Percentiles rank a stretch among this genome's conserved stretches.
Evolutionary conservation across 2,797 vertebrate species (phyloP).

Genomic region (Lacerta viridis): DNA sequence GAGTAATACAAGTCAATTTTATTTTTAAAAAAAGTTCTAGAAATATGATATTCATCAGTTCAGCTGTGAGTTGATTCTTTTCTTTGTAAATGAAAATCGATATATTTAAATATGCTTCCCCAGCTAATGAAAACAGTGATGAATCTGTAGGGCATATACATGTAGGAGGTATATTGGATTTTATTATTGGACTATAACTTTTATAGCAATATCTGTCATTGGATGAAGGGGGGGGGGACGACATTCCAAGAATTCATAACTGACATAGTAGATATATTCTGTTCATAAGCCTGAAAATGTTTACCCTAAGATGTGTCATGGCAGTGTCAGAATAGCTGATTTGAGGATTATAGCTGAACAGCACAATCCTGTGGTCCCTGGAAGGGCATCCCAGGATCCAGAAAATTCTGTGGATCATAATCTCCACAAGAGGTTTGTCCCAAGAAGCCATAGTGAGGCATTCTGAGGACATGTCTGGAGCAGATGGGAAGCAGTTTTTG

Average conservation of each 20-base stretch:
- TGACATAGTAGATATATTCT: constrained; percentile 24
- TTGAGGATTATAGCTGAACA: not conserved
- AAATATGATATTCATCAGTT: constrained; percentile 14
- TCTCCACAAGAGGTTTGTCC: not conserved
- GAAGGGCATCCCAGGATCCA: no score
- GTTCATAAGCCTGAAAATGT: constrained; percentile 24
- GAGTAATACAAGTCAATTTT: not conserved
- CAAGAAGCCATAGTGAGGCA: not conserved
- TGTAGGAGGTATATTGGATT: constrained; percentile 27
- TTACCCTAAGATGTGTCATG: not conserved
- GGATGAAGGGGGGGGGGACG: not conserved
- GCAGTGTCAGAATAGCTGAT: not conserved
- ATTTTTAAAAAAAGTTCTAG: not conserved
- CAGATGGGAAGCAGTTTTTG: not conserved
- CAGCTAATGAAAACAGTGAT: constrained; percentile 28
- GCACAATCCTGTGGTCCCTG: not conserved
- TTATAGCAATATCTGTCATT: not conserved
- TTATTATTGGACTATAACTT: constrained; percentile 35
- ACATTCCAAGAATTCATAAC: not conserved
- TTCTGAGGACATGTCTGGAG: not conserved
- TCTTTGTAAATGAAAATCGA: constrained; percentile 26
- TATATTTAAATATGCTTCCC: constrained; percentile 29
- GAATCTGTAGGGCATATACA: constrained; percentile 21
- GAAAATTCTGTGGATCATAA: not conserved
- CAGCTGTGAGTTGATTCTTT: not conserved